Evolutionary conservation across 2,797 vertebrate genomes (phyloP).

Genomic region (Euphonia xanthogaster): DNA sequence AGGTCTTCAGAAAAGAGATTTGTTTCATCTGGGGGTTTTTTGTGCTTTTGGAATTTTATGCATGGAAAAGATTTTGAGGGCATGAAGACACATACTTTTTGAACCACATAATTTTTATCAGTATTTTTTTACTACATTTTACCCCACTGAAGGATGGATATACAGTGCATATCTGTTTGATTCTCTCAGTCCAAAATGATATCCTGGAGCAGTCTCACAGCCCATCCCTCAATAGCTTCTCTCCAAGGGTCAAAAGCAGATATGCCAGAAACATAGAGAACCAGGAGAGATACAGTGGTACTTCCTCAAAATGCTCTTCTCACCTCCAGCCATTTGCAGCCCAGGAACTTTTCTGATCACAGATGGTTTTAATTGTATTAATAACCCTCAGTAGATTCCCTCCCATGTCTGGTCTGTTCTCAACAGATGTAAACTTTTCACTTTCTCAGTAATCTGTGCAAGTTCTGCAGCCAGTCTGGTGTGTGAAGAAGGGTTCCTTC

Average conservation of each 20-base stretch:
- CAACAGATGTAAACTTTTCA: not conserved
- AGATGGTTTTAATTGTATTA: constrained; percentile 36
- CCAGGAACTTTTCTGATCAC: not conserved
- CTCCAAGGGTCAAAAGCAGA: not conserved
- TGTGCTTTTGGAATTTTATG: not conserved
- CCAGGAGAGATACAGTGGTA: not conserved
- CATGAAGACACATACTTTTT: not conserved
- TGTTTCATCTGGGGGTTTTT: accelerated
- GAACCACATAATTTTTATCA: not conserved
- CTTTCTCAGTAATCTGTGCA: not conserved
- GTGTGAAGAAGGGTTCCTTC: not conserved
- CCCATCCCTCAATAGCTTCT: accelerated
- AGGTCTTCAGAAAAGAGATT: not conserved
- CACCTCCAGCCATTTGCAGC: not conserved
- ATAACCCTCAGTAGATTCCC: not conserved
- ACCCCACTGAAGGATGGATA: not conserved
- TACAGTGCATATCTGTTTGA: not conserved
- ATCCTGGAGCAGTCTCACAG: not conserved
- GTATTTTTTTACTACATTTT: accelerated
- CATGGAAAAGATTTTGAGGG: not conserved
- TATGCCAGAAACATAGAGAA: not conserved
- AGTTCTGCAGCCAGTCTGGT: not conserved
- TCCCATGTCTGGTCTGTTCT: not conserved
- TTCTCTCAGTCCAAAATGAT: not conserved
- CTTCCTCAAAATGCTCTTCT: not conserved